A percentile compares a stretch with the other conserved stretches of the same genome.
These are phyloP conservation scores for Rhinoderma darwinii DNA, from an alignment of 2,113 vertebrate species.

Conservation along the genomic window DNA sequence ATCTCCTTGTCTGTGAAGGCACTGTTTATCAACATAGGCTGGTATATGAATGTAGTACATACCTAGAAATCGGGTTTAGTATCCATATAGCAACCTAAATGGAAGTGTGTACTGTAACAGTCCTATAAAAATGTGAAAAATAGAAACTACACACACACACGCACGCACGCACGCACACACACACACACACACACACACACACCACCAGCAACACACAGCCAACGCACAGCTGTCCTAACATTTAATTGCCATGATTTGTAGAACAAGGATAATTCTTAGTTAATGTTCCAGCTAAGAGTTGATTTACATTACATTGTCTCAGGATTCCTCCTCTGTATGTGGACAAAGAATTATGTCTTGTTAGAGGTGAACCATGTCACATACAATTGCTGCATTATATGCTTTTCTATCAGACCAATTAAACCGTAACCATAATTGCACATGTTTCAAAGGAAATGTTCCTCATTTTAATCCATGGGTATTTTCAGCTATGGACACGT, in stretches of 20 bases:
- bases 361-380: constrained; percentile 25
- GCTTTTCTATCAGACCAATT: constrained; percentile 46
- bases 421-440: constrained; percentile 50
- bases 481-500: constrained; percentile 26
- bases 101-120: too few relatives aligned
- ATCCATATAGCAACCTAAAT: too few relatives aligned
- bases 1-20: too few relatives aligned
- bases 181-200: too few relatives aligned
- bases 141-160: too few relatives aligned
- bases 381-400: constrained; percentile 39
- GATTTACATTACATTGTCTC: constrained; percentile 40
- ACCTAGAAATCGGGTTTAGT: too few relatives aligned
- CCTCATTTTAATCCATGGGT: constrained; percentile 8
- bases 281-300: constrained; percentile 47
- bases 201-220: too few relatives aligned
- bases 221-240: background rate
- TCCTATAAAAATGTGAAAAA: too few relatives aligned
- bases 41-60: too few relatives aligned
- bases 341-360: constrained; percentile 15
- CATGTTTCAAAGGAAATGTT: constrained; percentile 33
- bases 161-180: too few relatives aligned
- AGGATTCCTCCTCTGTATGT: background rate
- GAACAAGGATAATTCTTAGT: constrained; percentile 37
- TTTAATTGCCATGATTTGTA: constrained; percentile 30
- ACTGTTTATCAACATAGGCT: too few relatives aligned